These are phyloP conservation scores for Peromyscus californicus DNA, from an alignment of 2,113 vertebrate species.

Conservation along the genomic window DNA sequence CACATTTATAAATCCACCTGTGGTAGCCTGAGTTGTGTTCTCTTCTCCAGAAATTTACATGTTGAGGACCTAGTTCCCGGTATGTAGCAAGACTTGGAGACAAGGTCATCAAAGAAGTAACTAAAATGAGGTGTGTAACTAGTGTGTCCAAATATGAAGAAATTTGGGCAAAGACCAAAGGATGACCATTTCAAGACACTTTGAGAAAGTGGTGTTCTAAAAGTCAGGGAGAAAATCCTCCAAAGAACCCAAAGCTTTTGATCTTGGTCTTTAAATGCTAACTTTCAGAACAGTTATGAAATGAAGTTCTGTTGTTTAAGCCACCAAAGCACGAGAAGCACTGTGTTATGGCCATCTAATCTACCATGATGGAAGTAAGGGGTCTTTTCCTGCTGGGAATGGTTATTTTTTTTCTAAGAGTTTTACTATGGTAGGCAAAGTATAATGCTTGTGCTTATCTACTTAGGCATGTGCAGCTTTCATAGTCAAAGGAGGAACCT, in stretches of 20 bases:
- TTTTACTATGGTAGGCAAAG: neutral
- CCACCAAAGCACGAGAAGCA: neutral
- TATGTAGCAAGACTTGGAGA: neutral
- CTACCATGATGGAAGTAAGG: neutral
- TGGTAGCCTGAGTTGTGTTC: neutral
- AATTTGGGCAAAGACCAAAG: neutral
- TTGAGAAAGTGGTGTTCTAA: neutral
- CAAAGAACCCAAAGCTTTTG: neutral
- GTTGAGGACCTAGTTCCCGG: neutral
- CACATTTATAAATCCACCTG: neutral
- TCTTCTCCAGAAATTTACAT: neutral
- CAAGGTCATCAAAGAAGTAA: neutral
- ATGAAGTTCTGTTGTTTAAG: neutral
- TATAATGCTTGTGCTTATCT: neutral
- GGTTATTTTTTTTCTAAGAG: neutral
- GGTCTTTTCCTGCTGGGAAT: neutral
- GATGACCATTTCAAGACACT: neutral
- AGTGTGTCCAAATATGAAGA: neutral
- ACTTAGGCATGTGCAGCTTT: neutral
- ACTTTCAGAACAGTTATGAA: neutral
- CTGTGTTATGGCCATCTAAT: neutral
- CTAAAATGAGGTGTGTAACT: neutral
- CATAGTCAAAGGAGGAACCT: neutral
- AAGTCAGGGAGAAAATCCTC: neutral
- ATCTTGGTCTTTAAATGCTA: neutral